Evolutionary conservation across 2,888 invertebrate genomes (phyloP), one percentile per base, ranked within the genome.

Genomic region (Lasioglossum zephyrum): DNA sequence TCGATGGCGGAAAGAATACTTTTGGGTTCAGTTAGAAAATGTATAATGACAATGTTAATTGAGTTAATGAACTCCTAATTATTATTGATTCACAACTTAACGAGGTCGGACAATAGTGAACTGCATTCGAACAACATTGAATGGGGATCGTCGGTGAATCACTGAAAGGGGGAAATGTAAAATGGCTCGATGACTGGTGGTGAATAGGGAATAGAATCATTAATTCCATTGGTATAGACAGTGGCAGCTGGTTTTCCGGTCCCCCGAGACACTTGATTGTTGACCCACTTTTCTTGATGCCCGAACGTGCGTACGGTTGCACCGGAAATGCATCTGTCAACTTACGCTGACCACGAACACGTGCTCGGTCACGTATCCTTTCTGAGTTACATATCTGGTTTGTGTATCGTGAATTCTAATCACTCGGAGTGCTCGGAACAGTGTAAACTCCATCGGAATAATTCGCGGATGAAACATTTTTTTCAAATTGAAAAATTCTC

Each of bases 251-350:
- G 36, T 63, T 66, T 60, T 47, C 60, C 60, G 70, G n/a, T 60
- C 77, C 76, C 44, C 41, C 75, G 77, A 85, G 84, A 83, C 82
- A 77, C 53, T 83, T 79, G 86, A 86, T 81, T 77, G 87, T 82
- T 85, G 77, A 81, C 81, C 81, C 66, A 81, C 39, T 73, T 81
- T 81, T 81, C 81, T 39, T 79, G 66, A 11, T n/a, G 66, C 26
- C 26, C 44, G 39, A 11, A n/a, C 44, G 26, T 73, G 73, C 77
- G 73, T 77, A 73, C n/a, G 44, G 39, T 53, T 73, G 63, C 49
- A 73, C 47, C 47, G 77, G 47, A 49, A 73, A 73, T 66, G 49
- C 66, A 70, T 70, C 70, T 72, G 77, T 70, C 53, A 77, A 73
- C 72, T 41, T 66, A 47, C 74, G 36, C 66, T 73, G 39, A 13